Evolutionary conservation across 2,888 invertebrate species (phyloP), one percentile per base, ranked within the genome.

Genomic region (Protonemura montana): DNA sequence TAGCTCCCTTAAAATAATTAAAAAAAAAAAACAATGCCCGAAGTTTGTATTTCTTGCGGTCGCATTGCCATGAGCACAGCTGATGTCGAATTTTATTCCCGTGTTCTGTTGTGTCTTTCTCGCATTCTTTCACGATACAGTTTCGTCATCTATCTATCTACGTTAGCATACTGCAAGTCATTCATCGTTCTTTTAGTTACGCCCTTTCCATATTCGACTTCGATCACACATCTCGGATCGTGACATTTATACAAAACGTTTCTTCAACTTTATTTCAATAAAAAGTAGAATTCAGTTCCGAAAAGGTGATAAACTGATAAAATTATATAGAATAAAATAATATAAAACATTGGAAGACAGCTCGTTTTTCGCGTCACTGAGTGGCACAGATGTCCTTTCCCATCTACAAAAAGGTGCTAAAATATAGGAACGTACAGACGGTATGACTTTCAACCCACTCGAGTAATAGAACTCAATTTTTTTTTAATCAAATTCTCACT

Each of bases 271-370:
- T 59, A 59, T 59, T 59, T 59, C 59, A 59, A 59, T 59, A 59
- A 59, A 59, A 59, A 59, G 59, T 10, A 59, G 59, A 59, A 59
- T 59, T 59, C 59, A 59, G 59, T 59, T 59, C 59, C 59, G 59
- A 59, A 59, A 59, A 59, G 59, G 59, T 59, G 59, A 59, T 59
- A 59, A 59, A 59, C 59, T 59, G 59, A 59, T 59, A 59, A 59
- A 10, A 59, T 59, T 59, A 21, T 59, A 59, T 21, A 2, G 21
- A 59, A 59, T 21, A 13, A 59, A 59, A 59, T 21, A 21, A 21
- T 59, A 59, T 59, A 59, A 59, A 16, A 59, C 59, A 59, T 59
- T 59, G 59, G 21, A 21, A 10, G 59, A 59, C 59, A 59, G 59
- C 2, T 59, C 59, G 35, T 13, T 59, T 59, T 59, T 59, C 21